Conservation (phyloP, 2,113 vertebrate genomes). For the Coptodon bakossiorum region DNA sequence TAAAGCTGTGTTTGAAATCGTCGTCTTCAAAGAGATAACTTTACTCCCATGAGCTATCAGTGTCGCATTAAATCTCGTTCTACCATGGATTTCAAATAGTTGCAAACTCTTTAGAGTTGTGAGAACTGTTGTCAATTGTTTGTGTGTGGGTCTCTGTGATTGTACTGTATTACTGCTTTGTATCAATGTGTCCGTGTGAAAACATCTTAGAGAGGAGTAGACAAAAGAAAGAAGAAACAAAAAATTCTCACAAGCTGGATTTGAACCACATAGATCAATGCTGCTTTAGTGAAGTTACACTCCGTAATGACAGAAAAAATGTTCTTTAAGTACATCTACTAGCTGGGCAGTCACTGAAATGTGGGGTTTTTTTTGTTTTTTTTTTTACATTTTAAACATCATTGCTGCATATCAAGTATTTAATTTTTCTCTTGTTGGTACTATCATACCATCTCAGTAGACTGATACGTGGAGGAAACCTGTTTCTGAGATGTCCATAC, state of each 20-base stretch:
- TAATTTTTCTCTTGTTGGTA: background rate
- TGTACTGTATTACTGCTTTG: background rate
- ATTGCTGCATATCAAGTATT: background rate
- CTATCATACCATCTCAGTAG: background rate
- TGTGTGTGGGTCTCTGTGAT: background rate
- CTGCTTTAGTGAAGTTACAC: background rate
- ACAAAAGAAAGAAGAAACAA: background rate
- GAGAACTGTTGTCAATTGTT: background rate
- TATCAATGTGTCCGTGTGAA: background rate
- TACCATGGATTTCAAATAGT: background rate
- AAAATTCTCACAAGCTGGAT: background rate
- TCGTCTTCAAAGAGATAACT: background rate
- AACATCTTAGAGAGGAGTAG: background rate
- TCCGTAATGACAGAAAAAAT: background rate
- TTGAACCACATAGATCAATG: background rate
- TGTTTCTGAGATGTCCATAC: background rate
- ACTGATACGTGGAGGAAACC: background rate
- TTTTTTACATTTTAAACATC: background rate
- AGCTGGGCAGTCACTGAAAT: background rate
- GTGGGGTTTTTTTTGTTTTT: rapidly evolving
- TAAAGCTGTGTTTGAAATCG: background rate
- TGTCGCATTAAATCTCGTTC: background rate
- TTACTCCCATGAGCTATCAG: background rate
- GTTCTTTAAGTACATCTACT: background rate
- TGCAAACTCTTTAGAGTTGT: background rate